A percentile compares a stretch with the other conserved stretches of the same genome.
These are phyloP conservation scores for Miniopterus natalensis DNA, from an alignment of 2,113 vertebrate genomes.

Conservation along the genomic window DNA sequence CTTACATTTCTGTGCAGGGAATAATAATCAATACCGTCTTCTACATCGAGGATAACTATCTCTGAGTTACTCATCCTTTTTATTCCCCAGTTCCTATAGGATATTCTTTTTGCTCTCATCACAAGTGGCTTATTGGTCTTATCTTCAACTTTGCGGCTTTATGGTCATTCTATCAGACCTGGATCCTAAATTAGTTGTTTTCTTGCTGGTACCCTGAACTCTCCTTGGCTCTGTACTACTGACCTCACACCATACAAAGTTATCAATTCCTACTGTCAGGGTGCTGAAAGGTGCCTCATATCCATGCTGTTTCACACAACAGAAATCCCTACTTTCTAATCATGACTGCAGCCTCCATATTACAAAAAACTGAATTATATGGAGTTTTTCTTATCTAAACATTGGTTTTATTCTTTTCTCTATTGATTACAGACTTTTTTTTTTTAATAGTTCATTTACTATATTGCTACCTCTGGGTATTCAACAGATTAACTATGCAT, in stretches of 20 bases:
- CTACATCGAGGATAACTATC: neutral
- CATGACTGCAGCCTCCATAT: neutral
- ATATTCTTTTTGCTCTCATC: neutral
- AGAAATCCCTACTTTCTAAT: neutral
- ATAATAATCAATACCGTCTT: neutral
- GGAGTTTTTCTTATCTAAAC: neutral
- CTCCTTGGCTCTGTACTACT: neutral
- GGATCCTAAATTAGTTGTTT: neutral
- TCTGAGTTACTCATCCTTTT: neutral
- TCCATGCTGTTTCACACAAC: neutral
- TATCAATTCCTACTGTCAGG: neutral
- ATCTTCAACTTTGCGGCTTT: neutral
- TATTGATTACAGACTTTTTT: neutral
- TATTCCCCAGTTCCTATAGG: neutral
- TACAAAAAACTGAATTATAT: neutral
- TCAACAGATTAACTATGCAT: neutral
- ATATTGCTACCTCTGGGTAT: neutral
- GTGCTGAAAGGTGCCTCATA: neutral
- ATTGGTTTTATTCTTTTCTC: neutral
- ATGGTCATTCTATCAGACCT: neutral
- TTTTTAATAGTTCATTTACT: neutral
- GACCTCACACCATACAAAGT: neutral
- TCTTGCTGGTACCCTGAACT: neutral
- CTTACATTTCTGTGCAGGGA: slow-evolving; percentile 20
- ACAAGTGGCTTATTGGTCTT: neutral